A percentile compares a stretch with the other conserved stretches of the same genome.
Conservation (phyloP, 64 coral and sea anemone species). For the Catalaphyllia jardinei region DNA sequence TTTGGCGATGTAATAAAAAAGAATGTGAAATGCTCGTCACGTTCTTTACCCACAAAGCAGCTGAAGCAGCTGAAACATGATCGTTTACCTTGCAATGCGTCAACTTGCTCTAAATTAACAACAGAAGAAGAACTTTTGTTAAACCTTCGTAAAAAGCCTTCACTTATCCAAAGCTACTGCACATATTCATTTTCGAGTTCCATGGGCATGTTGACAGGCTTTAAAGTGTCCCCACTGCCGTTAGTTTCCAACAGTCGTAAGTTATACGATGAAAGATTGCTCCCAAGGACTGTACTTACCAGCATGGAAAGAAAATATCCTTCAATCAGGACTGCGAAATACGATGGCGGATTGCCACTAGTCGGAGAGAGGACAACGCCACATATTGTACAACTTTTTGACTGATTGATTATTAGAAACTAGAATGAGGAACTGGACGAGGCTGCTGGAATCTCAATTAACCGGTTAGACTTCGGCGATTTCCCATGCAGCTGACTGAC, state of each 20-base stretch:
- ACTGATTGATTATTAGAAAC: background rate
- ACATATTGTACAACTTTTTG: constrained; percentile 78
- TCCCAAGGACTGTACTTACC: constrained; percentile 28
- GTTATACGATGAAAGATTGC: constrained; percentile 66
- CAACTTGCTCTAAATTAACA: background rate
- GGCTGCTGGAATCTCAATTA: no score
- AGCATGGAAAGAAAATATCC: background rate
- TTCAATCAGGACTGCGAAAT: background rate
- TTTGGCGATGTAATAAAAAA: background rate
- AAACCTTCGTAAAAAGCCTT: background rate
- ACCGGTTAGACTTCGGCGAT: no score
- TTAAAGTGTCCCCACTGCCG: constrained; percentile 23
- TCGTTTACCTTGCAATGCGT: background rate
- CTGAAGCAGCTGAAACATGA: background rate
- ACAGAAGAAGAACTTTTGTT: background rate
- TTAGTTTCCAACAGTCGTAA: constrained; percentile 36
- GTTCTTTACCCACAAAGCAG: constrained; percentile 6
- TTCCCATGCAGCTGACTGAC: no score
- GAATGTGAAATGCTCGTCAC: background rate
- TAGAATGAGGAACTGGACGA: no score
- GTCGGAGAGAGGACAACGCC: constrained; percentile 24
- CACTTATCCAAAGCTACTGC: constrained; percentile 16
- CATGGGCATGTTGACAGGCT: background rate
- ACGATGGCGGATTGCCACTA: background rate
- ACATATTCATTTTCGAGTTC: background rate